Conservation (phyloP, 1,140 invertebrate genomes). For the Neelides sp. region DNA sequence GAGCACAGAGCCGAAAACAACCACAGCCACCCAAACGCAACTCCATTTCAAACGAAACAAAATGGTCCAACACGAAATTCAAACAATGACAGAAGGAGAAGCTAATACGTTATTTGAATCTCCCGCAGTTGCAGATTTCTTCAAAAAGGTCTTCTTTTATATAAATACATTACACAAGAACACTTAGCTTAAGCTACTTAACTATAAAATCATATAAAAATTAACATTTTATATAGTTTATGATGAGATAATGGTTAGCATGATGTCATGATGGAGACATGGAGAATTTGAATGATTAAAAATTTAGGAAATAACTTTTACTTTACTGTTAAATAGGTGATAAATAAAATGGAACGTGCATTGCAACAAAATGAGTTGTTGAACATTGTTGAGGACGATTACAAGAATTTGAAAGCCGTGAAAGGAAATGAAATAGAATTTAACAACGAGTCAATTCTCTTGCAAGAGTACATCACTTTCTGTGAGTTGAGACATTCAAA, state of each 20-base stretch:
- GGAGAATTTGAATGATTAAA: background rate
- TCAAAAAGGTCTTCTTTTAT: too few species aligned
- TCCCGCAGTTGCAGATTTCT: slow-evolving; percentile 8
- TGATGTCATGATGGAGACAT: background rate
- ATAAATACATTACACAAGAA: too few species aligned
- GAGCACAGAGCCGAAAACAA: slow-evolving; percentile 11
- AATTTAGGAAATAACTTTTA: background rate
- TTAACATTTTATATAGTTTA: slow-evolving; percentile 2
- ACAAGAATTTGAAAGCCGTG: slow-evolving; percentile 13
- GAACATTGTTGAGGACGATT: slow-evolving; percentile 20
- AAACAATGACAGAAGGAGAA: slow-evolving; percentile 9
- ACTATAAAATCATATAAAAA: background rate
- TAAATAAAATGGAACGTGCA: background rate
- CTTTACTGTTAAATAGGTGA: background rate
- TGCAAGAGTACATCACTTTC: slow-evolving; percentile 40
- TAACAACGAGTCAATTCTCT: slow-evolving; percentile 15
- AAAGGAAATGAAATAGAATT: slow-evolving; percentile 25
- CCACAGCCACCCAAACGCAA: slow-evolving; percentile 19
- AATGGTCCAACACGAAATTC: slow-evolving; percentile 23
- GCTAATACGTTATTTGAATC: slow-evolving; percentile 13
- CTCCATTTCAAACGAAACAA: slow-evolving; percentile 29
- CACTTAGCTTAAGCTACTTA: too few species aligned
- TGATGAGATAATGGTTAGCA: too few species aligned
- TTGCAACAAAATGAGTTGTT: slow-evolving; percentile 30
- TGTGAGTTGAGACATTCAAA: slow-evolving; percentile 39